These are phyloP conservation scores for Phycodurus eques DNA, from an alignment of 2,113 vertebrate species.

Conservation along the genomic window DNA sequence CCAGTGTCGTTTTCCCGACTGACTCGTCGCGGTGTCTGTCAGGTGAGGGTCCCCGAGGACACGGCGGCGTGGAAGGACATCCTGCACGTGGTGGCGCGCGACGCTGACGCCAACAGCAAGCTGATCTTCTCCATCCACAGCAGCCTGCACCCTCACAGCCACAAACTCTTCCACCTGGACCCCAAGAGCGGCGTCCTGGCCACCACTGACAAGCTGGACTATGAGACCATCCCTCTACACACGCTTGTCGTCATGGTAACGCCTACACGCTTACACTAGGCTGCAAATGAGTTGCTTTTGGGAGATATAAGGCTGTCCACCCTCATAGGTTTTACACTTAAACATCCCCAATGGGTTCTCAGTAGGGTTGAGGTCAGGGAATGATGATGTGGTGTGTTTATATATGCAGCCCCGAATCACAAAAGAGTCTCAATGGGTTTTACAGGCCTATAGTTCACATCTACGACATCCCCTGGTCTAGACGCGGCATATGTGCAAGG, in stretches of 20 bases:
- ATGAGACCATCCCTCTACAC: conserved; percentile 77
- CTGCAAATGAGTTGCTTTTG: not conserved
- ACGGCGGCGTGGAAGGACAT: conserved; percentile 83
- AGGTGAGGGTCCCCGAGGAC: conserved; percentile 83
- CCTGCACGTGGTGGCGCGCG: conserved; percentile 81
- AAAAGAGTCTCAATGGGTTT: not conserved
- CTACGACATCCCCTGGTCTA: too few species aligned
- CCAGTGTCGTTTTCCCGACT: not conserved
- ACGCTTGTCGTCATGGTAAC: conserved; percentile 88
- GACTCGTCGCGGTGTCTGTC: not conserved
- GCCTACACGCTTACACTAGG: too few species aligned
- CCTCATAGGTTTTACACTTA: not conserved
- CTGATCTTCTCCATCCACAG: conserved; percentile 88
- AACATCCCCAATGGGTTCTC: not conserved
- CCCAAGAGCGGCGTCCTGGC: conserved; percentile 83
- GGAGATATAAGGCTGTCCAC: not conserved
- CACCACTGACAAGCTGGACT: conserved; percentile 81
- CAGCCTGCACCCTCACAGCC: conserved; percentile 80
- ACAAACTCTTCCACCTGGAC: conserved; percentile 86
- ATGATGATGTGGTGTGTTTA: not conserved
- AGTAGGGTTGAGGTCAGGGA: not conserved
- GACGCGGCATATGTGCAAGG: too few species aligned
- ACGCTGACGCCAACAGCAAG: conserved; percentile 83
- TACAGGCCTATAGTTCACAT: not conserved
- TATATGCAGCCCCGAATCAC: not conserved